phyloP scores from a whole-genome alignment of 2,888 invertebrate genomes.

The Rhyacophila evoluta region DNA sequence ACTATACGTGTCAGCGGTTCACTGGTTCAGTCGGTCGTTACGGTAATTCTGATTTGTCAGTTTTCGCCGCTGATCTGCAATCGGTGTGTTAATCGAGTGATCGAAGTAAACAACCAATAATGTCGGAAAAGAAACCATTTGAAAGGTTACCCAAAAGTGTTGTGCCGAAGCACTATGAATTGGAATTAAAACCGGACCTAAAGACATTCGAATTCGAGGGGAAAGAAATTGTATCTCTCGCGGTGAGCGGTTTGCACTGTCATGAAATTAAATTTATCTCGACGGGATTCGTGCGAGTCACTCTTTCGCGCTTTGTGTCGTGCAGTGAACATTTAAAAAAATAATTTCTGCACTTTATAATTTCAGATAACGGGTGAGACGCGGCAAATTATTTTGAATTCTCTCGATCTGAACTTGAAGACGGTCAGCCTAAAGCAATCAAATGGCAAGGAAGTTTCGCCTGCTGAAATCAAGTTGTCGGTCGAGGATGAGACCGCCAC shows the following conservation, averaged over 20 bases:
- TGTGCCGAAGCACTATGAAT: slow-evolving; percentile 87
- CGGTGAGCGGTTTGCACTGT: slow-evolving; percentile 72
- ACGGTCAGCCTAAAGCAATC: slow-evolving; percentile 70
- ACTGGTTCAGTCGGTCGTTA: slow-evolving; percentile 53
- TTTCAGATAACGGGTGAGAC: slow-evolving; percentile 78
- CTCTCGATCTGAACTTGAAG: slow-evolving; percentile 79
- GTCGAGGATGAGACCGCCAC: slow-evolving; percentile 78
- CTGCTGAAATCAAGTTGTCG: slow-evolving; percentile 63
- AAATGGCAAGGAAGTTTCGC: slow-evolving; percentile 62
- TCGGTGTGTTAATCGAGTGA: background rate
- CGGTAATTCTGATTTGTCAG: slow-evolving; percentile 41
- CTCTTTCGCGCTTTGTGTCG: slow-evolving; percentile 27
- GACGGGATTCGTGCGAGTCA: slow-evolving; percentile 41
- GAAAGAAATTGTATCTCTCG: slow-evolving; percentile 82
- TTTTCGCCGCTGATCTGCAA: slow-evolving; percentile 17
- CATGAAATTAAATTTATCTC: slow-evolving; percentile 46
- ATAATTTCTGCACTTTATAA: slow-evolving; percentile 46
- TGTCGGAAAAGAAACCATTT: slow-evolving; percentile 71
- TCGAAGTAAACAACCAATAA: slow-evolving; percentile 55
- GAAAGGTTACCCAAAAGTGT: slow-evolving; percentile 83
- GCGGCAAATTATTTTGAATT: slow-evolving; percentile 80
- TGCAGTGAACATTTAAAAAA: background rate
- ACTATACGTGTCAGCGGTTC: slow-evolving; percentile 66
- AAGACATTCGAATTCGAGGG: slow-evolving; percentile 88
- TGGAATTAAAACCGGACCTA: slow-evolving; percentile 87